Base-by-base conservation (phyloP, 2,888 invertebrate species). In the Patella caerulea region DNA sequence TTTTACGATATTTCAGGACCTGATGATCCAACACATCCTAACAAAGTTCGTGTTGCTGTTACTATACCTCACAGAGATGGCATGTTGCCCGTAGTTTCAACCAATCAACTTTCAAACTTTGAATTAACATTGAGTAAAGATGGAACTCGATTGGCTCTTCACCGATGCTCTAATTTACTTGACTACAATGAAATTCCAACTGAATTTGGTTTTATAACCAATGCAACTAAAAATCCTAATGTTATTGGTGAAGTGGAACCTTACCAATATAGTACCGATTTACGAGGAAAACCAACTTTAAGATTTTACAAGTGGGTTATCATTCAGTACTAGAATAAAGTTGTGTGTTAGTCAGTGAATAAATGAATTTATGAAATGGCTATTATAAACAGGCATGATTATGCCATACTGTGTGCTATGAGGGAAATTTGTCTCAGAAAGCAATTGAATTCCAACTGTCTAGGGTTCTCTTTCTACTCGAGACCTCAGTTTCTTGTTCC, bases 41-140 rank as follows among this genome's bases (percentile, higher is more conserved):
- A 91, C 84, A 86, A 87, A 71, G 87, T 92, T 12, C 85, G 85
- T 24, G 78, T 92, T 56, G 86, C 88, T 5, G 86, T 92, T 11
- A 85, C 84, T 17, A 85, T 92, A 65, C 92, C 91, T 0, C 92
- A 92, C 81, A 86, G 88, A 74, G 92, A 92, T 81, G 92, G 92
- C 24, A 87, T 92, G 87, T 79, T 92, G 24, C 92, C 92, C 0
- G 86, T 88, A 29, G 84, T 92, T 45, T 91, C 92, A 14, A 92
- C 92, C 2, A 83, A 86, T 2, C 83, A 84, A 54, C 84, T 92
- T 65, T 88, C 91, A 53, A 91, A 91, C 86, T 91, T 91, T 84
- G 91, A 91, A 78, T 84, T 91, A 45, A 89, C 89, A 5, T 86
- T 92, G 17, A 90, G 89, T 80, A 87, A 87, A n/a, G 89, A 89